Base-by-base conservation (phyloP, 2,113 vertebrate species). In the Tylochromis polylepis region DNA sequence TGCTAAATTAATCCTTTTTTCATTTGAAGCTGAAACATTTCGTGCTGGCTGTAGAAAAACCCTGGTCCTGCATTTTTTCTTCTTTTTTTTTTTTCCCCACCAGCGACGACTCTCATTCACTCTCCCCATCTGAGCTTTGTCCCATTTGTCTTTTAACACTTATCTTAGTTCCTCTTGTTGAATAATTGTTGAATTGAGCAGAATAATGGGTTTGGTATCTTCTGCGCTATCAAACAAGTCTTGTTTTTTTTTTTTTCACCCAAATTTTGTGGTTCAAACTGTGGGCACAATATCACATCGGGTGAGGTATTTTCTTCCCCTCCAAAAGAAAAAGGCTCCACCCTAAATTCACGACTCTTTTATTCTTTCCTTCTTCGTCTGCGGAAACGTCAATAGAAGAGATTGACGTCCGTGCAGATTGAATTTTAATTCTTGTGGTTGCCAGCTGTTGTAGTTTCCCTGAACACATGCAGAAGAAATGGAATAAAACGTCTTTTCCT, bases 151-250 rank as follows among this genome's bases (percentile, higher is more conserved):
- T 92, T 91, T 90, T 80, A 87, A 86, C 70, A 60, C 81, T 92
- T 90, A 91, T 89, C 89, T 84, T 1, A 36, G 85, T 86, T 83
- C 59, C 77, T 15, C 41, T 70, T 87, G 82, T 85, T 87, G 92
- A 92, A 92, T 87, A 84, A 83, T 86, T 70, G 56, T 85, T 29
- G 87, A 93, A 93, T 87, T 88, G 65, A 89, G 87, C 75, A 75
- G 88, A 91, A 93, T 84, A 93, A 95, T 93, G 81, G 93, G 75
- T 93, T 92, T 82, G 77, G 62, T 92, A 82, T 95, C 89, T 93
- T 85, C 62, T 29, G 38, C 86, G 5, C 89, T 86, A 94, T 94
- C 89, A 60, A 86, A 81, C 38, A 49, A 55, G 51, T 89, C 60
- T 10, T 36, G 8, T 77, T 82, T 78, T 84, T 89, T 22, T 51